Conservation (phyloP, 2,113 vertebrate species). For the Microcebus tavaratra region DNA sequence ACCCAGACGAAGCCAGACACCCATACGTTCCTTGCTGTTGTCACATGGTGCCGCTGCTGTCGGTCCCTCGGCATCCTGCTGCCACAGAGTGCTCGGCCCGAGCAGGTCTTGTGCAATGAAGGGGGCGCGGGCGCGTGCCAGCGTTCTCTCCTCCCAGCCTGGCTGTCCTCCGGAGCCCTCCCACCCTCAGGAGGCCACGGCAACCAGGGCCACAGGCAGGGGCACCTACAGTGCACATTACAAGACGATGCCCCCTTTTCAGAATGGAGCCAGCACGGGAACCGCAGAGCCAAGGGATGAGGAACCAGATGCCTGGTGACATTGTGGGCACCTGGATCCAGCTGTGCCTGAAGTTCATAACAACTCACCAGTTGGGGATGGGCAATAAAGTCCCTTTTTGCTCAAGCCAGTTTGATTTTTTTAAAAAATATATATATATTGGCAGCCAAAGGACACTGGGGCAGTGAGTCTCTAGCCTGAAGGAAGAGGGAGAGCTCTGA, state of each 20-base stretch:
- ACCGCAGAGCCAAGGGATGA: background rate
- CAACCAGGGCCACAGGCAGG: background rate
- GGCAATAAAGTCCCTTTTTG: too few relatives aligned
- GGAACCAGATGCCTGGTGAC: background rate
- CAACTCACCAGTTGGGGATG: background rate
- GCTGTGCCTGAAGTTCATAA: background rate
- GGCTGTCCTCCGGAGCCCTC: background rate
- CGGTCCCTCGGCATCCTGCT: accelerated
- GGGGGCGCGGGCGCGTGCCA: accelerated
- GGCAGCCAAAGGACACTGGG: background rate
- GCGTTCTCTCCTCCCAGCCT: background rate
- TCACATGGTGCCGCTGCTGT: background rate
- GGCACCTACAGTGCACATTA: background rate
- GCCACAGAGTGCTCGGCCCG: accelerated
- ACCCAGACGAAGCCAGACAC: background rate
- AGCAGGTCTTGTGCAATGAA: too few relatives aligned
- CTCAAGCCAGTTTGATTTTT: background rate
- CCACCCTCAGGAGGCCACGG: background rate
- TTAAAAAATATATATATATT: too few relatives aligned
- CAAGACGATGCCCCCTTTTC: background rate
- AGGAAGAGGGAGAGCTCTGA: too few relatives aligned
- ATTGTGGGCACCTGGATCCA: background rate
- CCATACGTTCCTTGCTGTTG: background rate
- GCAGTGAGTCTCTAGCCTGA: background rate
- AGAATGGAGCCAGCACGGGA: background rate